phyloP scores from a whole-genome alignment of 2,797 vertebrate genomes.

The Garrulus glandarius region DNA sequence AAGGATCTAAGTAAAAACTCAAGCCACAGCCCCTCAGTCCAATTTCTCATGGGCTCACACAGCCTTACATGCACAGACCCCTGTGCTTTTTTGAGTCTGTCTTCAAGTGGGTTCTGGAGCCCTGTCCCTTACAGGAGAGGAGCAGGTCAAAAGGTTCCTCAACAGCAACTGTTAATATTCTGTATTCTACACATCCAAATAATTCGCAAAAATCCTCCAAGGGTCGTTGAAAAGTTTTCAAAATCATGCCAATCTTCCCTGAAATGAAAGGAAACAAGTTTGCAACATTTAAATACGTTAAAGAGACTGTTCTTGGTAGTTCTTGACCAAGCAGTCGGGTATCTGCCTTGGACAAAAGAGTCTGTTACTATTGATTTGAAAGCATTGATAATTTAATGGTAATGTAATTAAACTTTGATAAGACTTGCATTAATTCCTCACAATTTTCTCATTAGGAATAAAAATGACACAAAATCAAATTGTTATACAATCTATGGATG shows the following conservation, averaged over 20 bases:
- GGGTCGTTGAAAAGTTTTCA: background rate
- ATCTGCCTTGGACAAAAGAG: background rate
- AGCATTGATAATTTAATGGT: background rate
- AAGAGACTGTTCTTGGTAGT: background rate
- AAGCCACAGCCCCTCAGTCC: background rate
- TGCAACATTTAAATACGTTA: background rate
- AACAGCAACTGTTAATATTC: background rate
- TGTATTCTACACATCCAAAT: background rate
- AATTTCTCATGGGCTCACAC: background rate
- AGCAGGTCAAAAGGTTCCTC: background rate
- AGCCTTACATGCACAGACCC: accelerated
- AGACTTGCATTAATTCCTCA: background rate
- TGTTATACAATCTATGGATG: background rate
- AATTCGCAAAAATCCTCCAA: background rate
- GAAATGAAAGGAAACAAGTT: background rate
- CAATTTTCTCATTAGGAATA: background rate
- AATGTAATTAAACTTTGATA: background rate
- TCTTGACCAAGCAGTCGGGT: background rate
- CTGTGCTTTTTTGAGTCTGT: background rate
- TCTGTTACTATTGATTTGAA: background rate
- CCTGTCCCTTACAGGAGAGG: background rate
- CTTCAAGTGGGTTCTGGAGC: background rate
- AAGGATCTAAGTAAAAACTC: background rate
- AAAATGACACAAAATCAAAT: constrained; percentile 8
- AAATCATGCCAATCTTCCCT: background rate